Conservation (phyloP, 2,888 invertebrate genomes). For the Stomorhina lunata region DNA sequence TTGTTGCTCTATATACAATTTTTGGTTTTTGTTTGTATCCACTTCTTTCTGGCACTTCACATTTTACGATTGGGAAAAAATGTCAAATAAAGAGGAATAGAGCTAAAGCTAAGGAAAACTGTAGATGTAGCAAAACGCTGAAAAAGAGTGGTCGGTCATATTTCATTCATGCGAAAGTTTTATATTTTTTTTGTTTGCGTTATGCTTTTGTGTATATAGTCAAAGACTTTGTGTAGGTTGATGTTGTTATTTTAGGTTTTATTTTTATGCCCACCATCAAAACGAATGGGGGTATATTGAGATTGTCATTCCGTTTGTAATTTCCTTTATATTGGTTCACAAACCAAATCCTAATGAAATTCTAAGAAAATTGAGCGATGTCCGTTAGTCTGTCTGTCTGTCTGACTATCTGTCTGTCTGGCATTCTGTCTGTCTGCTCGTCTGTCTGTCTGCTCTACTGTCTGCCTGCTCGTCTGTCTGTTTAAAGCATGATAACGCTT, state of each 20-base stretch:
- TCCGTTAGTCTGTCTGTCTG: too few relatives aligned
- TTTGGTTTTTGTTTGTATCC: slow-evolving; percentile 50
- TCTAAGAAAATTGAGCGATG: too few relatives aligned
- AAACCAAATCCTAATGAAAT: too few relatives aligned
- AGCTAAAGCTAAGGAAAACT: slow-evolving; percentile 6
- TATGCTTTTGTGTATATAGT: neutral
- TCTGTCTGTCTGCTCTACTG: too few relatives aligned
- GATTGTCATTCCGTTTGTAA: too few relatives aligned
- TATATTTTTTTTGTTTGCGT: neutral
- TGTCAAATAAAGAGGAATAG: slow-evolving; percentile 25
- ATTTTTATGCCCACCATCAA: too few relatives aligned
- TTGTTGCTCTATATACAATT: slow-evolving; percentile 9
- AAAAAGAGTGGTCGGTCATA: slow-evolving; percentile 36
- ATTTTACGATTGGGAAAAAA: slow-evolving; percentile 29
- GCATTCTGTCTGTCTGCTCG: too few relatives aligned
- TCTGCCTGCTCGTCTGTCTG: too few relatives aligned
- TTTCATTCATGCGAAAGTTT: slow-evolving; percentile 63
- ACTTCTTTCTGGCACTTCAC: slow-evolving; percentile 27
- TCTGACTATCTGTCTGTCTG: too few relatives aligned
- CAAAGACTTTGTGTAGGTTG: slow-evolving; percentile 4
- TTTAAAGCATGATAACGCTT: too few relatives aligned
- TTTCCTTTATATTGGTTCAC: too few relatives aligned
- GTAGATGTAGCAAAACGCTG: neutral
- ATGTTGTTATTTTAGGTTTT: slow-evolving; percentile 9
- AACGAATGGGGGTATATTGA: too few relatives aligned